Conservation (phyloP, 2,888 invertebrate genomes). For the Xestia rhomboidea region DNA sequence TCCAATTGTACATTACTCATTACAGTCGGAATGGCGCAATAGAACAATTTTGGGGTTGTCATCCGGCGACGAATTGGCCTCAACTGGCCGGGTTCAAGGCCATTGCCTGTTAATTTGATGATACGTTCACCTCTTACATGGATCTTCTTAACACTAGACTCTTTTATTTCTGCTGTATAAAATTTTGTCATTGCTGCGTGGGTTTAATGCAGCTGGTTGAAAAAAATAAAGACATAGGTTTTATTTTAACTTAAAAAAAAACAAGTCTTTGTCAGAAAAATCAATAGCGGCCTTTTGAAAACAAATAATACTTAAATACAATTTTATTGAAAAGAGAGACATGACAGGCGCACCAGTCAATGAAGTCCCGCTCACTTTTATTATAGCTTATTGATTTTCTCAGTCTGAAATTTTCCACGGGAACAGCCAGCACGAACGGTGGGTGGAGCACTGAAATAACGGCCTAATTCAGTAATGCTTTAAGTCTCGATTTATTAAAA, state of each 20-base stretch:
- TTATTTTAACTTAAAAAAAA: neutral
- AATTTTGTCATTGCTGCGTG: constrained; percentile 31
- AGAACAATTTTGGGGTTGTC: constrained; percentile 72
- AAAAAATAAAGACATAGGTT: neutral
- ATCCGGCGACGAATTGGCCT: constrained; percentile 74
- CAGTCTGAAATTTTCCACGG: constrained; percentile 46
- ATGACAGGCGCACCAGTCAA: constrained; percentile 31
- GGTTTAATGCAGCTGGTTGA: neutral
- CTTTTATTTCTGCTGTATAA: constrained; percentile 42
- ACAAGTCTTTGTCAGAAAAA: neutral
- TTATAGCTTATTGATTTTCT: constrained; percentile 58
- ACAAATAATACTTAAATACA: neutral
- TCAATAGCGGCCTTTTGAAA: neutral
- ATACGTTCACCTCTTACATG: constrained; percentile 69
- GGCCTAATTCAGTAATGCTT: neutral
- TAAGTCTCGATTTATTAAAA: constrained; percentile 36
- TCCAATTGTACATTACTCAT: constrained; percentile 61
- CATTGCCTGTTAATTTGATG: constrained; percentile 69
- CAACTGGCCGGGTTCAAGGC: constrained; percentile 73
- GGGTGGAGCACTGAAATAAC: constrained; percentile 45
- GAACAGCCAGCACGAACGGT: constrained; percentile 28
- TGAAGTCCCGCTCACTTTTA: constrained; percentile 41
- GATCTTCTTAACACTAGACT: constrained; percentile 53
- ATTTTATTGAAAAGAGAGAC: constrained; percentile 20
- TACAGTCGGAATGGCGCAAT: constrained; percentile 61